Evolutionary conservation across 1,140 invertebrate genomes (phyloP).

Genomic region (Bathynomus jamesi): DNA sequence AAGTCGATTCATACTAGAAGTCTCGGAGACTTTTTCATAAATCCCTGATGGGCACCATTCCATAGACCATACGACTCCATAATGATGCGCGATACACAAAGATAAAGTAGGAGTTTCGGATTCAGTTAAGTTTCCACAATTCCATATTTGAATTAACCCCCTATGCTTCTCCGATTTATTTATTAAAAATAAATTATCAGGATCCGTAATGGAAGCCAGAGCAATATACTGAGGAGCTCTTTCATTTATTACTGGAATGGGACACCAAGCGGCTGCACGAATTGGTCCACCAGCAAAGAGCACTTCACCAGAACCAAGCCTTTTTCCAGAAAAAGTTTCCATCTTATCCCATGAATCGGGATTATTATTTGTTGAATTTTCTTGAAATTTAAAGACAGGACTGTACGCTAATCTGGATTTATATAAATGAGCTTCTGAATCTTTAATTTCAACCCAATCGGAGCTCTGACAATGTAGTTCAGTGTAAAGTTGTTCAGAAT

Average conservation of each 20-base stretch:
- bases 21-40: constrained; percentile 40
- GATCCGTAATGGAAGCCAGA: not conserved
- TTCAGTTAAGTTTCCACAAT: constrained; percentile 44
- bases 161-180: constrained; percentile 10
- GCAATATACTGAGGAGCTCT: not conserved
- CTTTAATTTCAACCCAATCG: not conserved
- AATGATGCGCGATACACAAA: constrained; percentile 54
- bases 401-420: not conserved
- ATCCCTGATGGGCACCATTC: constrained; percentile 68
- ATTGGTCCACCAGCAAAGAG: not conserved
- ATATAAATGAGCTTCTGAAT: not conserved
- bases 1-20: constrained; percentile 45
- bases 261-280: not conserved
- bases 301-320: not conserved
- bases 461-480: not conserved
- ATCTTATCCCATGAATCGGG: not conserved
- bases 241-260: not conserved
- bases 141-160: constrained; percentile 55
- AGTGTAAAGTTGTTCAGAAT: not conserved
- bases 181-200: not conserved
- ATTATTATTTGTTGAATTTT: not conserved
- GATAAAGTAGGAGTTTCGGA: constrained; percentile 42
- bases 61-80: constrained; percentile 59
- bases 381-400: not conserved
- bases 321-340: not conserved